phyloP scores from a whole-genome alignment of 2,113 vertebrate genomes.

The Mesembrinibis cayennensis region DNA sequence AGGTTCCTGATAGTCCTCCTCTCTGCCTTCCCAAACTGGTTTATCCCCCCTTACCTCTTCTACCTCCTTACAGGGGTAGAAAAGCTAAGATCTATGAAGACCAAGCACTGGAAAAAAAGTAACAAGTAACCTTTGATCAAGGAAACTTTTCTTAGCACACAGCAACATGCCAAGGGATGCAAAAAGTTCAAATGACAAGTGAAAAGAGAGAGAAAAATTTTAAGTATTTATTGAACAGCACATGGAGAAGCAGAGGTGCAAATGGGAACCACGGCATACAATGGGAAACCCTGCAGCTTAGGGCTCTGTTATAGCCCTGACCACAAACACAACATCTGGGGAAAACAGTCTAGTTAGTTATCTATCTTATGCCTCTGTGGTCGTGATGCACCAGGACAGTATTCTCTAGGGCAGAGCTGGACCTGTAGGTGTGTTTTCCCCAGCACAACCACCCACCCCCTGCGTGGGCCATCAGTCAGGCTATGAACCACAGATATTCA shows the following conservation, averaged over 20 bases:
- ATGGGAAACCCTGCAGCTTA: neutral
- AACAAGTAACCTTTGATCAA: neutral
- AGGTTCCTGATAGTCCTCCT: neutral
- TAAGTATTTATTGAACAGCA: neutral
- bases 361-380: neutral
- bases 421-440: neutral
- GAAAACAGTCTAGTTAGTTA: neutral
- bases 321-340: neutral
- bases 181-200: neutral
- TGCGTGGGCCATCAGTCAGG: too few relatives aligned
- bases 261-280: neutral
- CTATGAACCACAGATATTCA: neutral
- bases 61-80: neutral
- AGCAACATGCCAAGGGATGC: neutral
- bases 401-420: neutral
- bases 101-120: neutral
- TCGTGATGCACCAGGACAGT: too few relatives aligned
- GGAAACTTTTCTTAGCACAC: neutral
- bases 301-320: neutral
- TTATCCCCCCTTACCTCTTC: neutral
- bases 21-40: neutral
- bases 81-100: neutral
- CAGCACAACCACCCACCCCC: neutral
- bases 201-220: neutral
- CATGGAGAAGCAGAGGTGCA: neutral